phyloP scores from a whole-genome alignment of 2,113 vertebrate species.

The Bambusicola thoracicus region DNA sequence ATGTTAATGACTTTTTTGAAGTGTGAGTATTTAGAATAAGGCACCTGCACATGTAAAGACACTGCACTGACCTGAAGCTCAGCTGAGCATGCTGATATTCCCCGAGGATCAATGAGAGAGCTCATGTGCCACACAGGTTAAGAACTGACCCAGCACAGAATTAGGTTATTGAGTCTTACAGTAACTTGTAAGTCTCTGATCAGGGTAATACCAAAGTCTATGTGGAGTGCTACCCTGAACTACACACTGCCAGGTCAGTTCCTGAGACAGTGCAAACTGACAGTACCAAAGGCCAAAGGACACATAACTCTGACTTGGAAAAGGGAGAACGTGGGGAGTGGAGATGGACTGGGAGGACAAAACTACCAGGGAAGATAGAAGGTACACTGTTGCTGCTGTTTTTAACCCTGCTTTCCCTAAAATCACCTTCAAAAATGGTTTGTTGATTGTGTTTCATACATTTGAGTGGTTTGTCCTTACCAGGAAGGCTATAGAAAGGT shows the following conservation, averaged over 20 bases:
- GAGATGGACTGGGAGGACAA: not conserved
- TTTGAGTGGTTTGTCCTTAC: not conserved
- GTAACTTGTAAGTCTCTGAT: fast-evolving
- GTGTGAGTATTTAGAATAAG: not conserved
- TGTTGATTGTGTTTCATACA: not conserved
- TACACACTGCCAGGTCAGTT: not conserved
- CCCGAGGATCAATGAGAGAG: fast-evolving
- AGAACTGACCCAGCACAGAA: not conserved
- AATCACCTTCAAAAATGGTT: fast-evolving
- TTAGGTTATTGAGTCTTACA: not conserved
- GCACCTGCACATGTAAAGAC: not conserved
- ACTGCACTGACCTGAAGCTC: not conserved
- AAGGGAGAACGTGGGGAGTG: not conserved
- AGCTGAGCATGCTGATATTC: not conserved
- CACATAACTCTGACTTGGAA: fast-evolving
- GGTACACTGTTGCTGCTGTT: not conserved
- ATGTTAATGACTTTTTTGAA: not conserved
- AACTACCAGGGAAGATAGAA: not conserved
- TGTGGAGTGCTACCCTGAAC: not conserved
- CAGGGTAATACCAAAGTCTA: not conserved
- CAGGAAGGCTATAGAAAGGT: not conserved
- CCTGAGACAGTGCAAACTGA: fast-evolving
- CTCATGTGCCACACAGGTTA: not conserved
- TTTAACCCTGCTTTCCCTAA: not conserved
- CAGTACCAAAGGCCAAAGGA: fast-evolving